phyloP scores from a whole-genome alignment of 2,113 vertebrate genomes.

The Felis catus region DNA sequence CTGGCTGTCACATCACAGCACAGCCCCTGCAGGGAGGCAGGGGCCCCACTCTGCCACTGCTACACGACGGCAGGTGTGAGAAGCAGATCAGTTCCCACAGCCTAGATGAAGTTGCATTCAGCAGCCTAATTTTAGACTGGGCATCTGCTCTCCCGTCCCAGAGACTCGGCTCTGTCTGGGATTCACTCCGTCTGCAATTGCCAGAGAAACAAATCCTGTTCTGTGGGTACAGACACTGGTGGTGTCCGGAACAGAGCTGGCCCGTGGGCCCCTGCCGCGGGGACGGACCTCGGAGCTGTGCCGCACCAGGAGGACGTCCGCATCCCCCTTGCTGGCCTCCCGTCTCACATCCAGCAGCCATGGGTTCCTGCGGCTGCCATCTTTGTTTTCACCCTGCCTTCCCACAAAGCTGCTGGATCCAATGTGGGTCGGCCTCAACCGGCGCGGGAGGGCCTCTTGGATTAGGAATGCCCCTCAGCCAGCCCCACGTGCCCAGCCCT shows the following conservation, averaged over 20 bases:
- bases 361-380: background rate
- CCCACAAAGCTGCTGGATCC: background rate
- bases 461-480: background rate
- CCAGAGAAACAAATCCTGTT: slow-evolving; percentile 74
- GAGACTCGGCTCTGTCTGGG: slow-evolving; percentile 79
- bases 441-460: background rate
- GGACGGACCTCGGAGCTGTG: background rate
- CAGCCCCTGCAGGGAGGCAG: background rate
- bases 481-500: too few relatives aligned
- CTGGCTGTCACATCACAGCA: background rate
- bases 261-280: background rate
- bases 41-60: slow-evolving; percentile 18
- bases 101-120: slow-evolving; percentile 79
- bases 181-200: slow-evolving; percentile 77
- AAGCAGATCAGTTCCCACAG: slow-evolving; percentile 49
- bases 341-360: background rate
- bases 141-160: slow-evolving; percentile 84
- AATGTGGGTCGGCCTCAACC: background rate
- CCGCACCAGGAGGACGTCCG: background rate
- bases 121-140: slow-evolving; percentile 86
- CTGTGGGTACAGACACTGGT: slow-evolving; percentile 50
- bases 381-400: background rate
- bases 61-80: slow-evolving; percentile 68
- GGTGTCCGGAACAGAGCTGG: slow-evolving; percentile 10
- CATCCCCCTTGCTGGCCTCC: background rate